phyloP scores from a whole-genome alignment of 1,140 invertebrate species.

The Brachionus koreanus region DNA sequence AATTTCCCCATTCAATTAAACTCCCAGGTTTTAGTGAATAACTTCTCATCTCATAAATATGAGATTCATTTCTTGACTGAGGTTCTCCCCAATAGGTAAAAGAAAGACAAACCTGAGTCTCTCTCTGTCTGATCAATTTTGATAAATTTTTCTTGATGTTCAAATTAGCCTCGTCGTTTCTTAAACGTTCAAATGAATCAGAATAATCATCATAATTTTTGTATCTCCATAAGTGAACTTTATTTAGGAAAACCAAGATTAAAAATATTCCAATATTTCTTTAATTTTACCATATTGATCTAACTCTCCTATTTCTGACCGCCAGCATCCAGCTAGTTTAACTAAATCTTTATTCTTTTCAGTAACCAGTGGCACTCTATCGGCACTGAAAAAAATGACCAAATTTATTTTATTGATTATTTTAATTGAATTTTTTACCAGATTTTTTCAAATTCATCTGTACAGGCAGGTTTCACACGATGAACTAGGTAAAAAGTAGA shows the following conservation, averaged over 20 bases:
- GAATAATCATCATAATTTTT: constrained; percentile 82
- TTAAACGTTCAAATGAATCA: constrained; percentile 69
- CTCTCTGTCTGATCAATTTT: constrained; percentile 21
- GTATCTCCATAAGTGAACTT: constrained; percentile 85
- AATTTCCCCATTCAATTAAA: constrained; percentile 99
- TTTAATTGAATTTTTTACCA: constrained; percentile 67
- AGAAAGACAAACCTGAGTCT: constrained; percentile 61
- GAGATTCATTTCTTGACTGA: constrained; percentile 29
- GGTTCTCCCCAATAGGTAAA: constrained; percentile 63
- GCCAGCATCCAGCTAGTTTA: constrained; percentile 62
- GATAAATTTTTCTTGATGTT: not conserved
- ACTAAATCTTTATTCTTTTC: constrained; percentile 63
- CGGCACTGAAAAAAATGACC: constrained; percentile 65
- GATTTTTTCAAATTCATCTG: constrained; percentile 77
- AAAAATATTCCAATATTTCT: not conserved
- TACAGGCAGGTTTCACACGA: constrained; percentile 80
- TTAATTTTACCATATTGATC: constrained; percentile 72
- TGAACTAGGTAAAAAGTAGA: constrained; percentile 64
- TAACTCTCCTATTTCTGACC: constrained; percentile 88
- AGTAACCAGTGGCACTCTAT: constrained; percentile 72
- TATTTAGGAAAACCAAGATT: not conserved
- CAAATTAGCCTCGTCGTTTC: constrained; percentile 67
- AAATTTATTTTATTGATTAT: not conserved
- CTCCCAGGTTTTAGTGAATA: constrained; percentile 69
- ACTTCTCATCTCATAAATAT: constrained; percentile 45